A percentile compares a stretch with the other conserved stretches of the same genome.
Conservation (phyloP, 2,888 invertebrate species). For the Cryptus viduatorius region DNA sequence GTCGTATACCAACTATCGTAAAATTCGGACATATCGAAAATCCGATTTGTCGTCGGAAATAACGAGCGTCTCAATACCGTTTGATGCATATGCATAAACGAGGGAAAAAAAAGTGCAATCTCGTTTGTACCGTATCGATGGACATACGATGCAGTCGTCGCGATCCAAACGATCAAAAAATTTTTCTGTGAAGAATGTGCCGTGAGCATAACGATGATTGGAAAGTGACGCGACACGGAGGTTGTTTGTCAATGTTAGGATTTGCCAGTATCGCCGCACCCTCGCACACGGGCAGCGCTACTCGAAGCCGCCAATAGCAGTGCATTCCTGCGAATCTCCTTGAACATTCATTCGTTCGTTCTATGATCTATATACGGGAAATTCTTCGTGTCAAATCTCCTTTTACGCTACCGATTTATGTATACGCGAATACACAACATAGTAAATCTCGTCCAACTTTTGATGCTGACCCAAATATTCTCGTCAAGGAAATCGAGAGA, state of each 20-base stretch:
- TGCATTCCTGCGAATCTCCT: not conserved
- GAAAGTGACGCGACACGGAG: not conserved
- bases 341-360: not conserved
- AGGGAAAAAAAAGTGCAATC: conserved; percentile 19
- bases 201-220: conserved; percentile 14
- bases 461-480: conserved; percentile 41
- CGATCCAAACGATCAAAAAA: conserved; percentile 1
- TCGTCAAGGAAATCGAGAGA: conserved; percentile 29
- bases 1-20: not conserved
- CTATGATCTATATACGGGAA: not conserved
- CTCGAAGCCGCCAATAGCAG: not conserved
- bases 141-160: not conserved
- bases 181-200: not conserved
- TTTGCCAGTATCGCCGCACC: not conserved
- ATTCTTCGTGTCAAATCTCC: not conserved
- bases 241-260: conserved; percentile 14
- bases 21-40: not conserved
- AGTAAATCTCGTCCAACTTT: conserved; percentile 5
- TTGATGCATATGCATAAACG: not conserved
- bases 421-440: not conserved
- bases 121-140: conserved; percentile 1
- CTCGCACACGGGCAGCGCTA: not conserved
- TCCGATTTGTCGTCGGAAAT: not conserved
- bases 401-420: not conserved
- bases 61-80: not conserved